These are phyloP conservation scores for Megatriorchis doriae DNA, from an alignment of 2,113 vertebrate genomes.

Conservation along the genomic window DNA sequence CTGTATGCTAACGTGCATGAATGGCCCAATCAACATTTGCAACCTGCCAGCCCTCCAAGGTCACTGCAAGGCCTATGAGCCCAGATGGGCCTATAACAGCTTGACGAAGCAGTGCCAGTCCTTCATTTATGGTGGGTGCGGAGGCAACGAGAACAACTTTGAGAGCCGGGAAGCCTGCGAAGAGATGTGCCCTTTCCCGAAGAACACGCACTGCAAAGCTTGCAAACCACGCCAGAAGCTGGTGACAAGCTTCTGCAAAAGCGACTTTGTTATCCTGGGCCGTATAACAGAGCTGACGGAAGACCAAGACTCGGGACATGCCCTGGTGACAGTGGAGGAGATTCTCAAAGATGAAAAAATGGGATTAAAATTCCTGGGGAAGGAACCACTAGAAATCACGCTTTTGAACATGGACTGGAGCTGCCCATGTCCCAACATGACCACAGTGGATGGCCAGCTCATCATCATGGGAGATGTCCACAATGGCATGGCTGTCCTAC, in stretches of 20 bases:
- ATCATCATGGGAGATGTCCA: conserved; percentile 94
- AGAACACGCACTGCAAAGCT: conserved; percentile 83
- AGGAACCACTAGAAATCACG: conserved; percentile 90
- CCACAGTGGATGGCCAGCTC: conserved; percentile 82
- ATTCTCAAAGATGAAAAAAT: conserved; percentile 98
- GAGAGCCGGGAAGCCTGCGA: conserved; percentile 90
- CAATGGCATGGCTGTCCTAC: conserved; percentile 90
- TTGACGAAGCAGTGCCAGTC: conserved; percentile 84
- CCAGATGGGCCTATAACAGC: conserved; percentile 91
- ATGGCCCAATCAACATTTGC: conserved; percentile 82
- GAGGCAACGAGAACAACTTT: conserved; percentile 96
- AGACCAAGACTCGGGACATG: conserved; percentile 86
- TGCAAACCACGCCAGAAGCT: conserved; percentile 91
- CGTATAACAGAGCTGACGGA: conserved; percentile 86
- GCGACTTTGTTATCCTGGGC: conserved; percentile 92
- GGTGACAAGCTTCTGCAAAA: conserved; percentile 94
- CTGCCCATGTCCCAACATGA: conserved; percentile 96
- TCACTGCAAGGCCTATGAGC: conserved; percentile 90
- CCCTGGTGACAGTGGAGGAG: conserved; percentile 89
- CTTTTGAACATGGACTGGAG: conserved; percentile 93
- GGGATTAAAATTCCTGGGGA: conserved; percentile 93
- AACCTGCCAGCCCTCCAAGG: conserved; percentile 87
- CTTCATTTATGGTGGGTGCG: conserved; percentile 92
- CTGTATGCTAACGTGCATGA: conserved; percentile 89
- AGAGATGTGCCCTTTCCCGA: conserved; percentile 89